A percentile compares a stretch with the other conserved stretches of the same genome.
Conservation (phyloP, 2,888 invertebrate genomes). For the Ceratothoa steindachneri region DNA sequence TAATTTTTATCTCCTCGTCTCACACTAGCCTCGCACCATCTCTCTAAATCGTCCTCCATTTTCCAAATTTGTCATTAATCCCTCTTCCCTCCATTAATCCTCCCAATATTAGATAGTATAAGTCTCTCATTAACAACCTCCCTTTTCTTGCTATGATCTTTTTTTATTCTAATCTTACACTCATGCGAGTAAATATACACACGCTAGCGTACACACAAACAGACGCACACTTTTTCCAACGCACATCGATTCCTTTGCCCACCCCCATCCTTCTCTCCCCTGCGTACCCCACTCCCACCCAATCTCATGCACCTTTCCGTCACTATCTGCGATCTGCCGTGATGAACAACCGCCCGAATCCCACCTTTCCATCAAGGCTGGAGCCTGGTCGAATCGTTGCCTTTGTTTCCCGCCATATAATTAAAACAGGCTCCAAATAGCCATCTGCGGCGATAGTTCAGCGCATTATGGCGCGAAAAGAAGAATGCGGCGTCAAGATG, state of each 20-base stretch:
- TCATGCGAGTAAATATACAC: too few relatives aligned
- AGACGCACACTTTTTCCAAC: too few relatives aligned
- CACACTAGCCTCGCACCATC: not conserved
- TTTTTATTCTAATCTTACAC: not conserved
- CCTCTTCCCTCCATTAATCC: not conserved
- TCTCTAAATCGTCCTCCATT: not conserved
- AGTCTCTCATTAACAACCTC: not conserved
- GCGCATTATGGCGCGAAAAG: conserved; percentile 1
- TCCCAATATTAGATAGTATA: not conserved
- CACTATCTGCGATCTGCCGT: conserved; percentile 5
- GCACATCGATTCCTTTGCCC: not conserved
- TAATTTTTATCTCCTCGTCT: not conserved
- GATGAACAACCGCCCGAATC: conserved; percentile 2
- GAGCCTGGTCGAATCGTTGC: not conserved
- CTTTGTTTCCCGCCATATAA: conserved; percentile 4
- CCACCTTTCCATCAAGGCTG: not conserved
- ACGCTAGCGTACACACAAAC: too few relatives aligned
- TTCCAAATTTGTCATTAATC: not conserved
- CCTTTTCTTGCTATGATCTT: not conserved
- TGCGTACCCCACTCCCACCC: not conserved
- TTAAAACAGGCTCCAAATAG: conserved; percentile 1
- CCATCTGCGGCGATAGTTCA: not conserved
- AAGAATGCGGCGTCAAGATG: conserved; percentile 3
- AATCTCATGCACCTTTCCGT: not conserved
- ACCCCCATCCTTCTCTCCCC: not conserved